phyloP scores from a whole-genome alignment of 2,888 invertebrate species.

The Oscheius myriophilus region DNA sequence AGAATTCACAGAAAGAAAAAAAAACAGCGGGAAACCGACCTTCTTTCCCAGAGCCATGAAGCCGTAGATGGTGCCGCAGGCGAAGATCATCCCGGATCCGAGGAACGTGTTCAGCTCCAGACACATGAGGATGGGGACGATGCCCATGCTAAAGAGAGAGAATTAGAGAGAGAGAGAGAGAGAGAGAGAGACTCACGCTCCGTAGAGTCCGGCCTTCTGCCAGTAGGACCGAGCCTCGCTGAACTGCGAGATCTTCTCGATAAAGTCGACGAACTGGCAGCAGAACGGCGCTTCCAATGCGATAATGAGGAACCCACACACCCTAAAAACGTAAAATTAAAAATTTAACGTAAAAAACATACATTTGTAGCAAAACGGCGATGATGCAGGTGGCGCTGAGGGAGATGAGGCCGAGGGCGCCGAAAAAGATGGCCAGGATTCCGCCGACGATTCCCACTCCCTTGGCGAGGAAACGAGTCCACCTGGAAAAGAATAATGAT shows the following conservation, averaged over 20 bases:
- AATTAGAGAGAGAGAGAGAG: background rate
- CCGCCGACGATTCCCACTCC: conserved; percentile 69
- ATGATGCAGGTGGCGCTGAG: conserved; percentile 65
- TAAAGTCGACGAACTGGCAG: conserved; percentile 93
- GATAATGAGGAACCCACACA: conserved; percentile 87
- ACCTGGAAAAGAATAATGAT: conserved; percentile 40
- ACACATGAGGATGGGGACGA: conserved; percentile 84
- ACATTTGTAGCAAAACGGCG: conserved; percentile 68
- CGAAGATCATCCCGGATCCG: conserved; percentile 88
- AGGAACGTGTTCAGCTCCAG: conserved; percentile 82
- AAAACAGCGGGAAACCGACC: conserved; percentile 71
- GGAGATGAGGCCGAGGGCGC: conserved; percentile 63
- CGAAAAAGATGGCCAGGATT: conserved; percentile 69
- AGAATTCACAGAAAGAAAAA: conserved; percentile 2
- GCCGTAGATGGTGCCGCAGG: conserved; percentile 88
- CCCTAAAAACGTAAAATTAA: conserved; percentile 70
- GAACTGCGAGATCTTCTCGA: conserved; percentile 83
- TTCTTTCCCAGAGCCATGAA: conserved; percentile 94
- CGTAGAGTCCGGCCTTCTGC: conserved; percentile 68
- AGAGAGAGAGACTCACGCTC: conserved; percentile 49
- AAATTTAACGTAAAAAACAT: conserved; percentile 26
- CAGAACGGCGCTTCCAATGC: conserved; percentile 95
- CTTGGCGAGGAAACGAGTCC: conserved; percentile 68
- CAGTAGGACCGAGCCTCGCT: conserved; percentile 70
- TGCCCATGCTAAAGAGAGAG: conserved; percentile 78